Base-by-base conservation (phyloP, 2,113 vertebrate genomes). In the Rallus limicola region DNA sequence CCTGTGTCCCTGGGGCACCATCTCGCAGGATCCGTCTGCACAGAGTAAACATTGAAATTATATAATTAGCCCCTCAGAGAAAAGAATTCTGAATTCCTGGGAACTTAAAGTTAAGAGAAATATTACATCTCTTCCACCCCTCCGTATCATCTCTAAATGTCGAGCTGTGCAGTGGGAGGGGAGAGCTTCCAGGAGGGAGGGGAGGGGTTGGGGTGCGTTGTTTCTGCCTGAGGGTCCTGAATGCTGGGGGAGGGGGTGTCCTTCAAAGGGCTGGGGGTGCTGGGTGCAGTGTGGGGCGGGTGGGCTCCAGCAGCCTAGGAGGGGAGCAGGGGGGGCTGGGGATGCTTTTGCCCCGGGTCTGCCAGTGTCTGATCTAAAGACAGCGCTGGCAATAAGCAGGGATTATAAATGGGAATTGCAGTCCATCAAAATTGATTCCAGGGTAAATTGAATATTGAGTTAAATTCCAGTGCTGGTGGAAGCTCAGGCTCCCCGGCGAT, bases 41-140 rank as follows among this genome's bases (percentile, higher is more conserved):
- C 84, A 84, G 95, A 97, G 96, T 94, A 96, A 96, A 97, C 95
- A 91, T 81, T 87, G 97, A 89, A 93, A 96, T 97, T 92, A 95
- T 77, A 88, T 95, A 92, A 96, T 97, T 94, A 96, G 97, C 91
- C 92, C 96, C 94, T 91, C 76, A 48, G 93, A 96, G 95, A 26
- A 92, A 88, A 94, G 83, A 72, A 68, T 91, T 95, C 93, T 60
- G 34, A 92, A 96, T 94, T 93, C 91, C 62, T 48, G 60, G 92
- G 90, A 95, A 71, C 77, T 96, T 89, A 55, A 95, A 96, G 84
- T 89, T 86, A 82, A 89, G 95, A 77, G 95, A 91, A 90, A 94
- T 94, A 91, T 92, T 82, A 56, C 64, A 67, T 82, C 75, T 91
- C 86, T 82, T 78, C 87, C 31, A 1, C 62, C 72, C 72, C 42